Evolutionary conservation across 2,797 vertebrate species (phyloP).

Genomic region (Karalla daura): DNA sequence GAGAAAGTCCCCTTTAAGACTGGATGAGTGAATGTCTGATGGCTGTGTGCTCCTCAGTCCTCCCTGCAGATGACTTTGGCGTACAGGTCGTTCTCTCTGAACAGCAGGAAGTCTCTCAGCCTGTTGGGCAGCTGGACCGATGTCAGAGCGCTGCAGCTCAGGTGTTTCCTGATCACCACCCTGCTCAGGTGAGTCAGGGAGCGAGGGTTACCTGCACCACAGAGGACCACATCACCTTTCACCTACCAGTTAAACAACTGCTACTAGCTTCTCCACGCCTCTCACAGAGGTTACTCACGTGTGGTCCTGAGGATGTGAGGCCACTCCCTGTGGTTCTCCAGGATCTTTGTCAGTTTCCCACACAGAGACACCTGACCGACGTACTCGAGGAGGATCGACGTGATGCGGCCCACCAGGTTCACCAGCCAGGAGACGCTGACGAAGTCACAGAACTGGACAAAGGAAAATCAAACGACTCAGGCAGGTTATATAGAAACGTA

Average conservation of each 20-base stretch:
- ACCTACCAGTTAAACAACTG: too few species aligned
- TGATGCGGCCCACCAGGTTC: slow-evolving; percentile 81
- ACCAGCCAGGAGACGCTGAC: slow-evolving; percentile 87
- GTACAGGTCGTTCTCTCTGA: slow-evolving; percentile 89
- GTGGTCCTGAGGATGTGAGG: slow-evolving; percentile 82
- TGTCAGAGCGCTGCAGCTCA: slow-evolving; percentile 80
- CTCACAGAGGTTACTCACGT: slow-evolving; percentile 71
- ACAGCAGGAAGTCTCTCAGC: slow-evolving; percentile 86
- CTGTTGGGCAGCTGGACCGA: slow-evolving; percentile 82
- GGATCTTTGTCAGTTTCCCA: slow-evolving; percentile 81
- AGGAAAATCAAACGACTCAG: not conserved
- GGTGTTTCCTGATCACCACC: slow-evolving; percentile 84
- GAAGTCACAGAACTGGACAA: slow-evolving; percentile 89
- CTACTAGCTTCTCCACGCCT: too few species aligned
- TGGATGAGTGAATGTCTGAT: too few species aligned
- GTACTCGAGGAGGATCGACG: slow-evolving; percentile 87
- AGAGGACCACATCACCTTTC: not conserved
- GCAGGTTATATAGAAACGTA: too few species aligned
- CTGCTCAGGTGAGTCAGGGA: slow-evolving; percentile 88
- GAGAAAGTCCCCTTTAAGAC: slow-evolving; percentile 5
- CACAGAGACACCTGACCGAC: slow-evolving; percentile 86
- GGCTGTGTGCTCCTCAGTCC: too few species aligned
- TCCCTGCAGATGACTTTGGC: slow-evolving; percentile 70
- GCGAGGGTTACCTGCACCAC: slow-evolving; percentile 85
- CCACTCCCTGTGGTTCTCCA: slow-evolving; percentile 87